Conservation (phyloP, 2,113 vertebrate species). For the Antidorcas marsupialis region DNA sequence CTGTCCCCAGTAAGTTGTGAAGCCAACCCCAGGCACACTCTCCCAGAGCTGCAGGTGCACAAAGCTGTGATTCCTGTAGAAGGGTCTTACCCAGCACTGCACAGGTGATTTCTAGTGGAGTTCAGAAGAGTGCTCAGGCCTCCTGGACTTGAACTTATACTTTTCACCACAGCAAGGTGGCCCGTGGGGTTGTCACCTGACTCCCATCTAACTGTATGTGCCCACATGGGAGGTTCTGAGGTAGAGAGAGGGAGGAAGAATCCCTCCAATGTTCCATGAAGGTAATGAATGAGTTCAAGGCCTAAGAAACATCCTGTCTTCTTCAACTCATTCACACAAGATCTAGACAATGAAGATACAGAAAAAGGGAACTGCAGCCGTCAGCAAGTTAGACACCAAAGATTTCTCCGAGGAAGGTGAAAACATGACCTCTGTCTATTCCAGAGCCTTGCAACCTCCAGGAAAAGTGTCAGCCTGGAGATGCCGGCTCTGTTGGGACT, state of each 20-base stretch:
- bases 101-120: not conserved
- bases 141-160: not conserved
- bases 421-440: not conserved
- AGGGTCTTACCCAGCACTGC: accelerated
- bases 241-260: accelerated
- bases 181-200: not conserved
- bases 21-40: not conserved
- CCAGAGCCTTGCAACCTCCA: not conserved
- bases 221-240: not conserved
- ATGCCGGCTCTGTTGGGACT: not conserved
- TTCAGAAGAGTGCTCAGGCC: not conserved
- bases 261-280: not conserved
- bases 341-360: not conserved
- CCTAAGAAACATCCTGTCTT: not conserved
- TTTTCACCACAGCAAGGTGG: not conserved
- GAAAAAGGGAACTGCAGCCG: not conserved
- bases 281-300: not conserved
- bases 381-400: not conserved
- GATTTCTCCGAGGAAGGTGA: not conserved
- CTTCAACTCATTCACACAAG: not conserved
- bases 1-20: not conserved
- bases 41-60: not conserved
- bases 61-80: not conserved
- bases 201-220: not conserved
- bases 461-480: not conserved